Evolutionary conservation across 2,888 invertebrate species (phyloP), one percentile per base, ranked within the genome.

Genomic region (Synanthedon tipuliformis): DNA sequence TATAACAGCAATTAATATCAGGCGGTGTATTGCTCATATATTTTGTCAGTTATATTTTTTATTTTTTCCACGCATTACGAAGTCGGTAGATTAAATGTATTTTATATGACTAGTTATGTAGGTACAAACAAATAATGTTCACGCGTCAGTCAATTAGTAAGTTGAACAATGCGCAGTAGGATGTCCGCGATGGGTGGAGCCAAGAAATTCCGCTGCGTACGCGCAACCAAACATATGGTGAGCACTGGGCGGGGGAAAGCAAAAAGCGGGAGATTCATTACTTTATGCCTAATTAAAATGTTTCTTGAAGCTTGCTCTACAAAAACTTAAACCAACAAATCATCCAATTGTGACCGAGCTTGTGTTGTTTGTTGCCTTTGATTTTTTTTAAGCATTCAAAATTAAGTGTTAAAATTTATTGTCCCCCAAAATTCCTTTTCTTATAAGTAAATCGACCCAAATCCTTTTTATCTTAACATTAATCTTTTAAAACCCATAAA

Each of bases 401-500:
- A 49, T 49, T 16, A 78, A 74, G 77, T 81, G 81, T 79, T 73
- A 80, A 65, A 79, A 78, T 82, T 81, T 79, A 82, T 79, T 69
- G 72, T 75, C 68, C 74, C 74, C 68, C 60, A 70, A 77, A 77
- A 74, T 76, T 73, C 72, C 69, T 57, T 59, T 68, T 67, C 66
- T 64, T 69, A 68, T 69, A 63, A 23, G 23, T 23, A 23, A 66
- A 70, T 64, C 75, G 74, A 74, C 78, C 81, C 78, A 79, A 79
- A 83, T 81, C 77, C 34, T 71, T 69, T 80, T 77, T 85, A 86
- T 85, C 85, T 75, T 63, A 55, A 68, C 77, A 80, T 83, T 81
- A 83, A 86, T 87, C 85, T 86, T 76, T 78, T 69, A 65, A 75
- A 78, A 74, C 69, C 78, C 71, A 80, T 84, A 84, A 86, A 76